Evolutionary conservation across 2,797 vertebrate species (phyloP).

Genomic region (Gymnoscopelus braueri): DNA sequence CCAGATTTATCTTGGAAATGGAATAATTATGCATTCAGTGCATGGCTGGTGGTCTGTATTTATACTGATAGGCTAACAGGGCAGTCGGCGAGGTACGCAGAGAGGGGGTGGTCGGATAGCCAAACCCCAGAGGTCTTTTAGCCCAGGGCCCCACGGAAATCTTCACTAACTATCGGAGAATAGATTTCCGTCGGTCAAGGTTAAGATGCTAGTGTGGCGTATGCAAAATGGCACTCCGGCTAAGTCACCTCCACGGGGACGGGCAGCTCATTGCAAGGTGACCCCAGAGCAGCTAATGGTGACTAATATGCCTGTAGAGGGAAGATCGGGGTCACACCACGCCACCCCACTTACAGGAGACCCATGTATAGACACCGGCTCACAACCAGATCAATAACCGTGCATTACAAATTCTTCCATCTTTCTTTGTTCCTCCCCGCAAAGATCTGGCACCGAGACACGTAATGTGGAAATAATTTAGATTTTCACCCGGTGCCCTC

Average conservation of each 20-base stretch:
- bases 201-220: slow-evolving; percentile 70
- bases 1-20: slow-evolving; percentile 94
- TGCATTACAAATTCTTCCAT: slow-evolving; percentile 66
- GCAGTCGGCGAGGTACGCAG: slow-evolving; percentile 65
- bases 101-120: slow-evolving; percentile 55
- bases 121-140: slow-evolving; percentile 64
- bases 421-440: slow-evolving; percentile 62
- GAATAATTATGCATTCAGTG: slow-evolving; percentile 92
- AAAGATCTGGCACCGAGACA: slow-evolving; percentile 50
- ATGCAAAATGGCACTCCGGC: slow-evolving; percentile 63
- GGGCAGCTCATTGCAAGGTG: slow-evolving; percentile 76
- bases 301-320: slow-evolving; percentile 77
- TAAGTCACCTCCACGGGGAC: slow-evolving; percentile 68
- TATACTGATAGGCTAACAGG: slow-evolving; percentile 86
- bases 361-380: slow-evolving; percentile 50
- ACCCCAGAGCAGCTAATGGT: slow-evolving; percentile 76
- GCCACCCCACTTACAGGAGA: slow-evolving; percentile 67
- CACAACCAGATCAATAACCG: slow-evolving; percentile 66
- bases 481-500: slow-evolving; percentile 63
- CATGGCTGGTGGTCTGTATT: slow-evolving; percentile 89
- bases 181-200: slow-evolving; percentile 81
- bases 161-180: slow-evolving; percentile 74
- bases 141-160: slow-evolving; percentile 65
- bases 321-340: slow-evolving; percentile 63
- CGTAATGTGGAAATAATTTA: slow-evolving; percentile 73